Percentiles rank a stretch among this genome's conserved stretches.
Conservation (phyloP, 2,113 vertebrate genomes). For the Colaptes auratus region DNA sequence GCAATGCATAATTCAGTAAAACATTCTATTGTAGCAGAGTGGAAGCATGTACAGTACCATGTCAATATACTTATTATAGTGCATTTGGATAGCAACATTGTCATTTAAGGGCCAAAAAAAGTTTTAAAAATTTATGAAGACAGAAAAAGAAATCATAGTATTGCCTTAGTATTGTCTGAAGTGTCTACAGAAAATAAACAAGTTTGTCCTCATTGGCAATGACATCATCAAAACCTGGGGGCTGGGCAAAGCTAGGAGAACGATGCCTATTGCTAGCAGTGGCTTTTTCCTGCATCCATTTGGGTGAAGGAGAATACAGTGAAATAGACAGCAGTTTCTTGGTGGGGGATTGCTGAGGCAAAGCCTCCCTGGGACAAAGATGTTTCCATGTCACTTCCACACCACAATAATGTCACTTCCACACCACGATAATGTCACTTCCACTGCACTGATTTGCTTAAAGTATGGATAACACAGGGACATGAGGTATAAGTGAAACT, state of each 20-base stretch:
- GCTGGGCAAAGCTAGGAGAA: neutral
- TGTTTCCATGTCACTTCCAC: neutral
- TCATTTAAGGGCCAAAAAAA: too few species aligned
- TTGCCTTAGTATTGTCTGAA: neutral
- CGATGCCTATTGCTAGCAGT: rapidly evolving
- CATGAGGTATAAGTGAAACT: rapidly evolving
- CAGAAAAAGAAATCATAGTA: neutral
- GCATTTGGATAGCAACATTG: neutral
- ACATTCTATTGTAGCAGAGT: neutral
- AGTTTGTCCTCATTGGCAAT: neutral
- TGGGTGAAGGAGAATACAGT: neutral
- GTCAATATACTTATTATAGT: neutral
- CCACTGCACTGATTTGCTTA: neutral
- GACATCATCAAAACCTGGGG: neutral
- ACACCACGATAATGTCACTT: rapidly evolving
- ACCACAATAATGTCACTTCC: rapidly evolving
- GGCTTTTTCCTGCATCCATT: neutral
- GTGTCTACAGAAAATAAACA: neutral
- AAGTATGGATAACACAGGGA: neutral
- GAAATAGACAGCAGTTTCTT: neutral
- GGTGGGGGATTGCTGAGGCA: rapidly evolving
- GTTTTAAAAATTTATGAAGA: too few species aligned
- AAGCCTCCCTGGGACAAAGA: neutral
- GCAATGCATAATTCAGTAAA: neutral
- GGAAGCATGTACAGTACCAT: neutral